Evolutionary conservation across 2,113 vertebrate species (phyloP).

Genomic region (Cygnus atratus): DNA sequence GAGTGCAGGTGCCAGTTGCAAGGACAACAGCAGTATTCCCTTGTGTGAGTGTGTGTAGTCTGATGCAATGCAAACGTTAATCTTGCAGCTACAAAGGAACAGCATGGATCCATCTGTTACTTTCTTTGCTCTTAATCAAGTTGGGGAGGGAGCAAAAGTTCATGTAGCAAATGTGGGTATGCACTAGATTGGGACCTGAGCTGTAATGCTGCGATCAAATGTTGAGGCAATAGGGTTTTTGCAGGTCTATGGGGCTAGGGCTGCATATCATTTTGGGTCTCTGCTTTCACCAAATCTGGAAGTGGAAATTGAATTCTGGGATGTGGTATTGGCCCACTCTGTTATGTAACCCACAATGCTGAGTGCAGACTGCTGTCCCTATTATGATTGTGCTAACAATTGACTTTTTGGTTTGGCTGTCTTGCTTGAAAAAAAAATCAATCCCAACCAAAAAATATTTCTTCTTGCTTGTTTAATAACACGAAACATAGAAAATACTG

Average conservation of each 20-base stretch:
- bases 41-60: neutral
- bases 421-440: neutral
- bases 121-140: conserved; percentile 31
- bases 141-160: conserved; percentile 58
- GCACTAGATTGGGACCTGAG: neutral
- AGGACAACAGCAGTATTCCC: neutral
- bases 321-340: conserved; percentile 45
- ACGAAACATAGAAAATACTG: neutral
- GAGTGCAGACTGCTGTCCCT: conserved; percentile 40
- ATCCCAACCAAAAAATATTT: neutral
- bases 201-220: neutral
- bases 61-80: conserved; percentile 39
- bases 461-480: conserved; percentile 17
- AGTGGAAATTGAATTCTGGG: conserved; percentile 20
- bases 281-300: conserved; percentile 29
- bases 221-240: neutral
- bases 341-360: conserved; percentile 2
- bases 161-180: conserved; percentile 59
- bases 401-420: conserved; percentile 65
- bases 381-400: conserved; percentile 58
- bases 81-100: conserved; percentile 64
- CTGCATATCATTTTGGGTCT: neutral
- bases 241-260: neutral
- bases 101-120: conserved; percentile 53
- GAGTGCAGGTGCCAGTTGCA: conserved; percentile 18